phyloP scores from a whole-genome alignment of 1,140 invertebrate genomes.

The Drosophila parvula region DNA sequence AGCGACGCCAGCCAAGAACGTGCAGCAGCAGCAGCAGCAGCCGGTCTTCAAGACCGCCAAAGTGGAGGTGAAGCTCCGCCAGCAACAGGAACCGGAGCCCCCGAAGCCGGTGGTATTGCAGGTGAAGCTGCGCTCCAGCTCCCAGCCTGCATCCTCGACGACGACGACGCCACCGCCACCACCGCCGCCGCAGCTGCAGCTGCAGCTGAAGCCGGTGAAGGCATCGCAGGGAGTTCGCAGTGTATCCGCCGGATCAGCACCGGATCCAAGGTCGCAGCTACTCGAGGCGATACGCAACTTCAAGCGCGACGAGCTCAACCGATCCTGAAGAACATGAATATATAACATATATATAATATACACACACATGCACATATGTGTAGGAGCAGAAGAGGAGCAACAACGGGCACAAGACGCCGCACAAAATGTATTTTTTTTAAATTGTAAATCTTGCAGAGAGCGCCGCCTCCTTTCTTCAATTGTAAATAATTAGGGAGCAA shows the following conservation, averaged over 20 bases:
- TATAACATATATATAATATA: not conserved
- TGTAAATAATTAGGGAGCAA: conserved; percentile 63
- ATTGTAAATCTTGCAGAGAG: conserved; percentile 20
- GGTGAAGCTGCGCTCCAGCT: conserved; percentile 53
- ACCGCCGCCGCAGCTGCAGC: conserved; percentile 83
- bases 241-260: conserved; percentile 56
- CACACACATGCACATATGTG: not conserved
- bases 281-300: conserved; percentile 90
- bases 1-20: conserved; percentile 22
- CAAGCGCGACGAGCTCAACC: conserved; percentile 75
- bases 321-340: conserved; percentile 36
- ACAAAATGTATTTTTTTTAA: conserved; percentile 59
- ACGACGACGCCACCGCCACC: conserved; percentile 9
- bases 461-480: conserved; percentile 1
- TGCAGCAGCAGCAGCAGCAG: conserved; percentile 7
- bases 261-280: conserved; percentile 88
- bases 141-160: not conserved
- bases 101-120: conserved; percentile 45
- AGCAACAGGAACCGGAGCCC: conserved; percentile 19
- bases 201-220: conserved; percentile 83
- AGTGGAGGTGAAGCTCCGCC: conserved; percentile 61
- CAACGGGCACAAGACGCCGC: conserved; percentile 37
- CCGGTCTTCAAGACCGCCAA: conserved; percentile 59
- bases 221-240: conserved; percentile 55
- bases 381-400: not conserved